Conservation (phyloP, 2,888 invertebrate genomes). For the Temnothorax ravouxi region DNA sequence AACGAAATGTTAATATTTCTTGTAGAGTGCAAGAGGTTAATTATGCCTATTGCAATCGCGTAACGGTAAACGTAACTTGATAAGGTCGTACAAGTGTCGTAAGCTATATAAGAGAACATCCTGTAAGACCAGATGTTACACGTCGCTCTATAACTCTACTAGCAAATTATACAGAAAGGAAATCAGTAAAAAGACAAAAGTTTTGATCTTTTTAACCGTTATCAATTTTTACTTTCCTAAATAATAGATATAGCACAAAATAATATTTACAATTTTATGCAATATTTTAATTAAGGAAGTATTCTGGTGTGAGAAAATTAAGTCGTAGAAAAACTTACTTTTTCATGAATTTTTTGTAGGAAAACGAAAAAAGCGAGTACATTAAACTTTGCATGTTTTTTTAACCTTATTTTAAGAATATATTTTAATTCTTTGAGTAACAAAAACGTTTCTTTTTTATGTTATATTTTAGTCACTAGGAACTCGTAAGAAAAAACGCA, state of each 20-base stretch:
- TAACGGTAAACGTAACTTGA: not conserved
- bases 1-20: not conserved
- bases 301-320: no score
- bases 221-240: not conserved
- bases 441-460: no score
- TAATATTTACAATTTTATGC: not conserved
- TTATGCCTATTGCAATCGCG: not conserved
- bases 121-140: not conserved
- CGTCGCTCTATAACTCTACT: not conserved
- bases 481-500: no score
- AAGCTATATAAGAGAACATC: not conserved
- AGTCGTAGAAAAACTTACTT: no score
- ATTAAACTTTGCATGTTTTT: no score
- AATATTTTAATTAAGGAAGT: not conserved
- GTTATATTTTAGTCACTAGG: no score
- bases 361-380: no score
- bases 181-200: not conserved
- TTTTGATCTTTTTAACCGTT: not conserved
- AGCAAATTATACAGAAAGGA: not conserved
- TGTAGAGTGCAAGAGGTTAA: not conserved
- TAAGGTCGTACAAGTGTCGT: not conserved
- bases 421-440: no score
- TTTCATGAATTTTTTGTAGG: no score
- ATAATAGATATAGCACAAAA: not conserved
- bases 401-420: no score